phyloP scores from a whole-genome alignment of 2,113 vertebrate genomes.

The Sus scrofa region T2T-Sscrofa CM000817.6:37883001-37883500 shows the following conservation, averaged over 20 bases:
- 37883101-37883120: too few species aligned
- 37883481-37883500: constrained; percentile 74
- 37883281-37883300: background rate
- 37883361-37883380: constrained; percentile 91
- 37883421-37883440: constrained; percentile 86
- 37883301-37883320: background rate
- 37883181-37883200: background rate
- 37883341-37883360: constrained; percentile 91
- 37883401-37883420: constrained; percentile 86
- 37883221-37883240: background rate
- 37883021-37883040: too few species aligned
- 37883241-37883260: too few species aligned
- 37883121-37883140: too few species aligned
- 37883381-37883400: constrained; percentile 91
- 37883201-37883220: too few species aligned
- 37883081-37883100: too few species aligned
- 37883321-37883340: background rate
- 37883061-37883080: too few species aligned
- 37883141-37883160: too few species aligned
- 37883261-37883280: fast-evolving
- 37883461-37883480: constrained; percentile 86
- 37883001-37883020: too few species aligned
- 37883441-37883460: constrained; percentile 91
- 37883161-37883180: background rate
- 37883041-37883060: too few species aligned